Conservation (phyloP, 2,113 vertebrate species). For the Forbesichthys agassizii region DNA sequence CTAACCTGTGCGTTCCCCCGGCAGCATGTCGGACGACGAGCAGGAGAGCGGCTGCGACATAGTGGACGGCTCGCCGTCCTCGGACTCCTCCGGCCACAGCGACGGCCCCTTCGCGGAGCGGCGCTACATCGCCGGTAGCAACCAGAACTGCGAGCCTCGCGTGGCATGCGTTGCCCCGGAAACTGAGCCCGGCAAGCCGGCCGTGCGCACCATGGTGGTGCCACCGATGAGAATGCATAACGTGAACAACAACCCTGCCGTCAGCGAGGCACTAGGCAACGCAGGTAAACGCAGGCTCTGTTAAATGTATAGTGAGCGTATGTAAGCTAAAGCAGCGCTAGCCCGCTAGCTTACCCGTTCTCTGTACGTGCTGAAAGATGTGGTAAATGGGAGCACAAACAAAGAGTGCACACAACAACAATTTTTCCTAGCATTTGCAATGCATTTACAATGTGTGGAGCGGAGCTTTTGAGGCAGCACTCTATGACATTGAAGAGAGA, state of each 20-base stretch:
- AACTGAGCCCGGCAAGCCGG: constrained; percentile 81
- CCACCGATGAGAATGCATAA: constrained; percentile 88
- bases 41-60: constrained; percentile 94
- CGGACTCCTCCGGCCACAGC: constrained; percentile 83
- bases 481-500: too few species aligned
- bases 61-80: constrained; percentile 89
- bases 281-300: constrained; percentile 74
- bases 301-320: too few species aligned
- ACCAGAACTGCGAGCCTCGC: constrained; percentile 78
- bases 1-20: neutral
- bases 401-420: too few species aligned
- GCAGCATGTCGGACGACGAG: constrained; percentile 95
- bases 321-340: too few species aligned
- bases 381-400: too few species aligned
- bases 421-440: too few species aligned
- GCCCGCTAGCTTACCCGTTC: too few species aligned
- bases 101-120: constrained; percentile 86
- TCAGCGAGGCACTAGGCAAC: constrained; percentile 76
- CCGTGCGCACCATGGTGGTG: constrained; percentile 88
- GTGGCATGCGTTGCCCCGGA: constrained; percentile 70
- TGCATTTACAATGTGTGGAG: too few species aligned
- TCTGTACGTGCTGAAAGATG: too few species aligned
- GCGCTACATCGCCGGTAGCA: constrained; percentile 82
- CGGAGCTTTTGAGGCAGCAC: too few species aligned
- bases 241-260: constrained; percentile 77